Percentiles rank a stretch among this genome's conserved stretches.
Evolutionary conservation across 2,797 vertebrate genomes (phyloP).

Genomic region (Paedocypris micromegethes): DNA sequence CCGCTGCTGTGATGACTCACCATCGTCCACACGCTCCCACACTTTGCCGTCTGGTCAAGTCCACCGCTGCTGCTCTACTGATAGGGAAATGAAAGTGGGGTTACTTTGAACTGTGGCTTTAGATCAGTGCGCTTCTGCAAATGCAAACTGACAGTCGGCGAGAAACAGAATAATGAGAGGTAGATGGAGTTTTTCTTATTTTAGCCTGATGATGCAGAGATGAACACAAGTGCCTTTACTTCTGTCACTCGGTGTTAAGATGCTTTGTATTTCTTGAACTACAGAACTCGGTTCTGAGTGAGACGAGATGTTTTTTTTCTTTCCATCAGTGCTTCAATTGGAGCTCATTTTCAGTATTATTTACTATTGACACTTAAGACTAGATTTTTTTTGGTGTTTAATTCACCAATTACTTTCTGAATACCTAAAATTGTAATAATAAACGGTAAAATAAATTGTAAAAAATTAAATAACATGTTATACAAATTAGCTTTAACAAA

Average conservation of each 20-base stretch:
- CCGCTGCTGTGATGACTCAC: conserved; percentile 10
- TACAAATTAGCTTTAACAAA: no score
- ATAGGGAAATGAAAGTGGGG: conserved; percentile 14
- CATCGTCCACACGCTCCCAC: not conserved
- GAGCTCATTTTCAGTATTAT: no score
- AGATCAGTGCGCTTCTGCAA: conserved; percentile 6
- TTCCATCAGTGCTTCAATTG: no score
- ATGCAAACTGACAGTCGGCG: not conserved
- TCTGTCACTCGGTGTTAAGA: not conserved
- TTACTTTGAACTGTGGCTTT: conserved; percentile 15
- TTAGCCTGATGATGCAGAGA: conserved; percentile 22
- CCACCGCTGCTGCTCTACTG: not conserved
- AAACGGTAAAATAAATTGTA: no score
- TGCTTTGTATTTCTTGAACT: no score
- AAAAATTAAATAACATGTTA: no score
- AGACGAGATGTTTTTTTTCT: no score
- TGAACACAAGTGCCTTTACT: conserved; percentile 19
- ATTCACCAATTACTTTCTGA: no score
- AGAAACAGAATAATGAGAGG: conserved; percentile 2
- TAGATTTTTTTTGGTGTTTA: no score
- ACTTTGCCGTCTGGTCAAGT: not conserved
- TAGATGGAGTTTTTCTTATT: conserved; percentile 9
- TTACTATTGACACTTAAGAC: no score
- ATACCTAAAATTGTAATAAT: no score
- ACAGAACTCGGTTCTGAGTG: no score